Base-by-base conservation (phyloP, 2,113 vertebrate species). In the Antennarius striatus region DNA sequence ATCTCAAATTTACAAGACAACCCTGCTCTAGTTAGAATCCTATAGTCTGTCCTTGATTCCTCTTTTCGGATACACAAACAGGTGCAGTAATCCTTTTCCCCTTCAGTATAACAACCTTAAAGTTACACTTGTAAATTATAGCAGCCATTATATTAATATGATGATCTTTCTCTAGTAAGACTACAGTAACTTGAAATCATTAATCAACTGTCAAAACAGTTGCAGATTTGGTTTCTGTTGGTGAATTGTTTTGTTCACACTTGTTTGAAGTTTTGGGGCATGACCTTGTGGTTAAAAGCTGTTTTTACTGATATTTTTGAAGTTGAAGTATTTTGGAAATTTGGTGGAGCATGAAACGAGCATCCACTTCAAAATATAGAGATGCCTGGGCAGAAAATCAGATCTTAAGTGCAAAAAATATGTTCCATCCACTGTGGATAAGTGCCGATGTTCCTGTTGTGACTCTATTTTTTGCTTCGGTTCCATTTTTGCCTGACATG, bases 401-500 rank as follows among this genome's bases (percentile, higher is more conserved):
- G 50, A 59, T 59, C n/a, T 56, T 14, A 58, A 64, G 69, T 12
- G 60, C 13, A 15, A 54, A 55, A 46, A 52, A 43, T 10, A 30
- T 45, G 49, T 36, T 29, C 39, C 53, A 29, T 75, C 29, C 16
- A 43, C 53, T 40, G 55, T 3, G 1, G 53, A 68, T 53, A 48
- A 65, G 40, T 15, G 10, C 36, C 63, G 62, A 57, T 68, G 42
- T 67, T 81, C 46, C 40, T 64, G 64, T 54, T 73, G 59, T 30
- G 67, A 69, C 63, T 75, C 11, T 59, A 30, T 73, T 75, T 68
- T 84, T 84, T 63, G 62, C 73, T 63, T 50, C 42, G 47, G 55
- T 68, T 79, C 66, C 68, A 68, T 62, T 75, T 73, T 51, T 56
- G 49, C 68, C 56, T 48, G 66, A 71, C 53, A 32, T 1, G 54